These are phyloP conservation scores for Pelosia muscerda DNA, from an alignment of 2,888 invertebrate genomes.

Conservation along the genomic window DNA sequence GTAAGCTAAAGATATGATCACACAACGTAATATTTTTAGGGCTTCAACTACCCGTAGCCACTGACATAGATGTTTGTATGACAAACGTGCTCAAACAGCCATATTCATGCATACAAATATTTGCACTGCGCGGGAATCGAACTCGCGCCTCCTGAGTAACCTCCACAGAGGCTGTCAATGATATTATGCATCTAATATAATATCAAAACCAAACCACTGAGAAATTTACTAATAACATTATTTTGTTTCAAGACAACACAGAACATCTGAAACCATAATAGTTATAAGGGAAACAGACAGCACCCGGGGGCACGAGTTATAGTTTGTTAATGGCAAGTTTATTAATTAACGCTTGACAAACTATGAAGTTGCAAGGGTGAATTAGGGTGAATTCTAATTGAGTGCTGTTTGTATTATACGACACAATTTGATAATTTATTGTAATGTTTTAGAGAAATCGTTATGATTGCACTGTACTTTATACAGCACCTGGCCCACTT, in stretches of 20 bases:
- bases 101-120: no score
- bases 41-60: no score
- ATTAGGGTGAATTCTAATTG: conserved; percentile 14
- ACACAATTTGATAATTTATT: background rate
- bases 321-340: conserved; percentile 55
- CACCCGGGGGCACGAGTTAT: conserved; percentile 49
- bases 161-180: no score
- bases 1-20: no score
- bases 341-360: conserved; percentile 80
- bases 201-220: background rate
- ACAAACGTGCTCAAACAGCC: no score
- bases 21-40: no score
- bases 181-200: background rate
- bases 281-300: conserved; percentile 46
- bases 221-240: conserved; percentile 10
- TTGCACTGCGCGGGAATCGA: no score
- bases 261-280: conserved; percentile 19
- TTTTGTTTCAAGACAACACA: conserved; percentile 14
- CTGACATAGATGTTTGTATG: no score
- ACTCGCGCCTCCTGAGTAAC: no score
- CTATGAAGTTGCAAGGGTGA: conserved; percentile 59
- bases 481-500: no score
- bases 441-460: no score
- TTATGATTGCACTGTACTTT: no score
- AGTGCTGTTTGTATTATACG: background rate